Evolutionary conservation across 1,140 invertebrate genomes (phyloP).

Genomic region (Drosophila nannoptera): DNA sequence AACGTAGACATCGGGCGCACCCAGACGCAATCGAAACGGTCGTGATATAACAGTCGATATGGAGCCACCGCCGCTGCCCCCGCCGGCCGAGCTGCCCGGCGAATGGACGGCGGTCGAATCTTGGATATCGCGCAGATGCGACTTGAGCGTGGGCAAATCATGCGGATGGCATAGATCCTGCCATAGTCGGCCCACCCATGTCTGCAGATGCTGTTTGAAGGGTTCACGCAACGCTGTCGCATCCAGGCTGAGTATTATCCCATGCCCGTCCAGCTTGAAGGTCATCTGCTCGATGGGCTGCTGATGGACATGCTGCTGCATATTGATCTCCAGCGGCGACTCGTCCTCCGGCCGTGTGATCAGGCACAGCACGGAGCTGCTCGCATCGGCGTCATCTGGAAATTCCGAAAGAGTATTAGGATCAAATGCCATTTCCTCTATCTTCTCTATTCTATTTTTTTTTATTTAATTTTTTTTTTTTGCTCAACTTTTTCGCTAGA

Average conservation of each 20-base stretch:
- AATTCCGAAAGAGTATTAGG: slow-evolving; percentile 15
- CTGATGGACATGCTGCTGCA: slow-evolving; percentile 79
- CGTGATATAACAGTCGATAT: slow-evolving; percentile 80
- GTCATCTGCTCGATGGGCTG: slow-evolving; percentile 91
- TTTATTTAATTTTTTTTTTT: background rate
- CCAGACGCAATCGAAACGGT: slow-evolving; percentile 88
- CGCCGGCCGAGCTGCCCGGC: slow-evolving; percentile 48
- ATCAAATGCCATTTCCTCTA: too few relatives aligned
- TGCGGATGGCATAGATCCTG: slow-evolving; percentile 89
- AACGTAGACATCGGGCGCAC: slow-evolving; percentile 86
- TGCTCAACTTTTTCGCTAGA: background rate
- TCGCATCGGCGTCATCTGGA: slow-evolving; percentile 86
- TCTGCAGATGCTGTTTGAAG: slow-evolving; percentile 85
- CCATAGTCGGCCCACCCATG: slow-evolving; percentile 80
- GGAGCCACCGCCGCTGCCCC: slow-evolving; percentile 17
- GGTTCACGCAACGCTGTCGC: slow-evolving; percentile 84
- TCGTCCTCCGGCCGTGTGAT: slow-evolving; percentile 91
- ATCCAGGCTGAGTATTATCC: slow-evolving; percentile 90
- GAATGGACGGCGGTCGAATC: slow-evolving; percentile 80
- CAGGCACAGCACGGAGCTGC: slow-evolving; percentile 84
- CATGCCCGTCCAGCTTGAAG: slow-evolving; percentile 91
- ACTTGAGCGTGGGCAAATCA: slow-evolving; percentile 85
- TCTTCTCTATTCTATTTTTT: background rate
- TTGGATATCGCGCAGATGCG: slow-evolving; percentile 88
- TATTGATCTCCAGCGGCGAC: slow-evolving; percentile 83